phyloP scores from a whole-genome alignment of 2,888 invertebrate species.

The Synergus itoensis region DNA sequence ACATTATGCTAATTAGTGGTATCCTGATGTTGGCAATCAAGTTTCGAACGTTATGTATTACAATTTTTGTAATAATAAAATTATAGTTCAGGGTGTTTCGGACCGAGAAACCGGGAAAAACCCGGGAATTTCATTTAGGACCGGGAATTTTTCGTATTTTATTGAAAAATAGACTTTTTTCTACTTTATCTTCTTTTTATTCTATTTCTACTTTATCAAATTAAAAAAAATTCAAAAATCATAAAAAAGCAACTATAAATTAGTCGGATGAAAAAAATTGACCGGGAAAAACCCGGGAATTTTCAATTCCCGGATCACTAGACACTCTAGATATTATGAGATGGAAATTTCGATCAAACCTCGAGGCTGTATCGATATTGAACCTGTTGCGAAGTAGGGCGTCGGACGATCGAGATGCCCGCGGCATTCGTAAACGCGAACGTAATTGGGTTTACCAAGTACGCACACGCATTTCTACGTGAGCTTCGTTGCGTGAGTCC shows the following conservation, averaged over 20 bases:
- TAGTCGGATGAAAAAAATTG: too few relatives aligned
- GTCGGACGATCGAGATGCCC: slow-evolving; percentile 52
- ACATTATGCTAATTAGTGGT: neutral
- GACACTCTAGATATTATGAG: neutral
- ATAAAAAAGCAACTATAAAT: too few relatives aligned
- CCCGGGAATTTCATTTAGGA: too few relatives aligned
- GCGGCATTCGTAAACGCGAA: slow-evolving; percentile 53
- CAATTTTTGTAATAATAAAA: neutral
- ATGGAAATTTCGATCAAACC: neutral
- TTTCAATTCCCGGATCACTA: too few relatives aligned
- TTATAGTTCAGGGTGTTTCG: too few relatives aligned
- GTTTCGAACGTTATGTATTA: neutral
- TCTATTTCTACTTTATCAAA: too few relatives aligned
- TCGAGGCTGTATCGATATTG: slow-evolving; percentile 31
- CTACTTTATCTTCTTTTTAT: too few relatives aligned
- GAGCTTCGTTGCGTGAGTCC: slow-evolving; percentile 50
- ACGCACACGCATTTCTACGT: slow-evolving; percentile 44
- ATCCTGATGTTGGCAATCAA: neutral
- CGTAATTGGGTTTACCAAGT: slow-evolving; percentile 50
- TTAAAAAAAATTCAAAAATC: too few relatives aligned
- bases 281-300: too few relatives aligned
- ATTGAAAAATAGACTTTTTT: too few relatives aligned
- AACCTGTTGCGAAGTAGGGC: slow-evolving; percentile 39
- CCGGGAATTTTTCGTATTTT: too few relatives aligned
- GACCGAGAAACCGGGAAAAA: too few relatives aligned